Conservation (phyloP, 2,888 invertebrate genomes). For the Acleris literana region DNA sequence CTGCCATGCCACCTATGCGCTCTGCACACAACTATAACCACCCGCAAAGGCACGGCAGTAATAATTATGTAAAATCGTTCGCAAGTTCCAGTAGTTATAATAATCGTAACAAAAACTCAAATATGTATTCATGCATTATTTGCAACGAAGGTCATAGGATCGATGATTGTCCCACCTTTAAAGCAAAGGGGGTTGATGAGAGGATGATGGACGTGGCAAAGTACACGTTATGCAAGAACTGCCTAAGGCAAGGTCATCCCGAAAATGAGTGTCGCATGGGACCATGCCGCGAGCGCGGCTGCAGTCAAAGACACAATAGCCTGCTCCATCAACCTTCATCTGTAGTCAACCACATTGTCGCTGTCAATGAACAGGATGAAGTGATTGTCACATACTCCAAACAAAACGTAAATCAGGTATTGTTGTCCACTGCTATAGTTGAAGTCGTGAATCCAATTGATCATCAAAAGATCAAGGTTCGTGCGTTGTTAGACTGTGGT, state of each 20-base stretch:
- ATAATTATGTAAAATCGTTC: conserved; percentile 25
- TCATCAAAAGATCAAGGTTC: conserved; percentile 20
- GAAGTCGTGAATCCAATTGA: conserved; percentile 6
- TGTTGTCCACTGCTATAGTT: conserved; percentile 7
- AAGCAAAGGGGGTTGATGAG: conserved; percentile 31
- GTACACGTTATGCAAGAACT: conserved; percentile 38
- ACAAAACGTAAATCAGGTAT: conserved; percentile 4
- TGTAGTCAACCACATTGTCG: neutral
- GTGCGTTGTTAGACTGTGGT: conserved; percentile 34
- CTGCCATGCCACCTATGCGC: neutral
- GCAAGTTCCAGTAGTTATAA: conserved; percentile 14
- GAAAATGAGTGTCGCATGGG: conserved; percentile 33
- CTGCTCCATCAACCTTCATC: conserved; percentile 30
- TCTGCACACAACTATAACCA: neutral
- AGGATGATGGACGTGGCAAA: conserved; percentile 28
- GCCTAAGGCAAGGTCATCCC: conserved; percentile 39
- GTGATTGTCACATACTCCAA: conserved; percentile 5
- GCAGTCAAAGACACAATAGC: conserved; percentile 36
- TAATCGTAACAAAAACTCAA: conserved; percentile 10
- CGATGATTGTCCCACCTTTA: conserved; percentile 39
- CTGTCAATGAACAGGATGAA: conserved; percentile 9
- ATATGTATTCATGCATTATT: conserved; percentile 21
- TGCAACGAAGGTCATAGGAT: conserved; percentile 35
- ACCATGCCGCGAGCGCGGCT: conserved; percentile 30
- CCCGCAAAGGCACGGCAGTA: neutral